Conservation (phyloP, 2,888 invertebrate genomes). For the Morinoia aosen region DNA sequence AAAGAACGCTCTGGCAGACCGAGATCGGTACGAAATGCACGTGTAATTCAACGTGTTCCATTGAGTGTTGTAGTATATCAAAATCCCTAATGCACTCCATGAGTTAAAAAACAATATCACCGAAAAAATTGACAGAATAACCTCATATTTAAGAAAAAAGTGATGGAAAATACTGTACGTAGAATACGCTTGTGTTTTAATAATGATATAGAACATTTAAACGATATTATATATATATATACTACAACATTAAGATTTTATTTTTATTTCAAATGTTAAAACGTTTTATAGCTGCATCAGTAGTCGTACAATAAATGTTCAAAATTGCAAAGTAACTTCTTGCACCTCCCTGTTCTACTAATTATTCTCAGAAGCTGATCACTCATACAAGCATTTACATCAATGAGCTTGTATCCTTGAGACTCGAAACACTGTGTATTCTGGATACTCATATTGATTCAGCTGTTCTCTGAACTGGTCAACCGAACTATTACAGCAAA, state of each 20-base stretch:
- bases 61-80: neutral
- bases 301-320: neutral
- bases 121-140: neutral
- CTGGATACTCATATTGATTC: too few species aligned
- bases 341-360: neutral
- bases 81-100: neutral
- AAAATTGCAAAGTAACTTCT: neutral
- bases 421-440: too few species aligned
- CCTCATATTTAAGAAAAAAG: neutral
- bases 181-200: neutral
- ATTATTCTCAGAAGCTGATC: too few species aligned
- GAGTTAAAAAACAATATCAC: neutral
- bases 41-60: constrained; percentile 5
- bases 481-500: too few species aligned
- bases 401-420: too few species aligned
- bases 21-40: neutral
- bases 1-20: neutral
- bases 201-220: neutral
- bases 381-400: too few species aligned
- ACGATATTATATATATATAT: neutral
- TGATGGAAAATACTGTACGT: neutral
- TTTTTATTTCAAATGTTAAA: neutral
- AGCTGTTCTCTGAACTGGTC: too few species aligned
- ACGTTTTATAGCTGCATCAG: neutral
- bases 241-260: too few species aligned